Evolutionary conservation across 2,888 invertebrate species (phyloP), one percentile per base, ranked within the genome.

Genomic region (Lymantria monacha): DNA sequence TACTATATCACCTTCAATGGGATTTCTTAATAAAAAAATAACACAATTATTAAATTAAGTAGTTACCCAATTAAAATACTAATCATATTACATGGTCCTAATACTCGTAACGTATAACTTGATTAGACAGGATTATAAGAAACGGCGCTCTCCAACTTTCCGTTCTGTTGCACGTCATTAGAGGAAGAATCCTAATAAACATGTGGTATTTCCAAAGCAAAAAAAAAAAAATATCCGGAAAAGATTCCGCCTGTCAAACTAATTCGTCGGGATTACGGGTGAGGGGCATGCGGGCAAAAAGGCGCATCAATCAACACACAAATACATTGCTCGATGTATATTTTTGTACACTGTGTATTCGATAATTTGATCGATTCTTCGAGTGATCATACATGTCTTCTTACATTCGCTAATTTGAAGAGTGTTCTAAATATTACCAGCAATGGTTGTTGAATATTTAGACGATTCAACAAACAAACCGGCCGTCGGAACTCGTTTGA

Each of bases 171-270:
- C 89, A 80, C 86, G 68, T 89, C 85, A 90, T 90, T 90, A 89
- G 78, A 79, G 68, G 66, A 60, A 64, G 72, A 67, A 75, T 67
- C 51, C 57, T 73, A 79, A 84, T 84, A 83, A 81, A 85, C 89
- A 90, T 88, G 82, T 90, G 89, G 81, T 72, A 72, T 72, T 78
- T 70, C 60, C 62, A 63, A 57, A 66, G 74, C 83, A 87, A 90
- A 22, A 89, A 89, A 89, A n/a, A n/a, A n/a, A n/a, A n/a, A n/a
- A n/a, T n/a, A 79, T 81, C 72, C 60, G 85, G 83, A 81, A 83
- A 79, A 83, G 85, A 83, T 85, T 77, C 84, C 83, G 76, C 63
- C 83, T 88, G 90, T 87, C 89, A 84, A 84, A 83, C 79, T 88
- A 87, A 89, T 85, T 82, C 87, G 72, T 69, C 64, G 75, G 84